A percentile compares a stretch with the other conserved stretches of the same genome.
Evolutionary conservation across 2,113 vertebrate species (phyloP).

Genomic region (Ageneiosus marmoratus): DNA sequence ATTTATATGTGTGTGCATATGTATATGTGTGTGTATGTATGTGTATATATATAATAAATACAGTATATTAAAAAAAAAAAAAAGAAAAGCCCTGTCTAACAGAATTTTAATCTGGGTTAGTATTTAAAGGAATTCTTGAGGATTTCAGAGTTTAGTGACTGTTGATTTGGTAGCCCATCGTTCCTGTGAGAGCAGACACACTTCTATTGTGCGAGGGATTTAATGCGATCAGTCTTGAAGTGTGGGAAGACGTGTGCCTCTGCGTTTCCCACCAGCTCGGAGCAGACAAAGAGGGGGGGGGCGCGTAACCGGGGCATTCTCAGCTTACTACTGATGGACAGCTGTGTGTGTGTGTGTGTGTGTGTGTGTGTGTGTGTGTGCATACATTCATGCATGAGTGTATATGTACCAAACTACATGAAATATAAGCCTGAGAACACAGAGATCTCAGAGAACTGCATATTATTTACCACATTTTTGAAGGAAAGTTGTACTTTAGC

Average conservation of each 20-base stretch:
- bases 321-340: constrained; percentile 51
- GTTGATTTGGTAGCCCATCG: background rate
- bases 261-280: constrained; percentile 66
- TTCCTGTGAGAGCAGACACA: constrained; percentile 47
- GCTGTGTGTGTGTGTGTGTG: constrained; percentile 40
- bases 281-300: constrained; percentile 58
- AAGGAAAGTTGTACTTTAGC: background rate
- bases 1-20: too few relatives aligned
- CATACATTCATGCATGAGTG: background rate
- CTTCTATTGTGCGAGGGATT: constrained; percentile 47
- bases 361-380: background rate
- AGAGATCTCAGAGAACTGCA: background rate
- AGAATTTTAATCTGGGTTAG: background rate
- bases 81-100: too few relatives aligned
- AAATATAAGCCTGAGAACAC: constrained; percentile 30
- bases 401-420: background rate
- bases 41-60: background rate
- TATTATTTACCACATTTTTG: background rate
- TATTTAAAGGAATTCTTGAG: background rate
- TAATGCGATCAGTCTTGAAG: constrained; percentile 58
- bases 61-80: too few relatives aligned
- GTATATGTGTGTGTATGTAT: too few relatives aligned
- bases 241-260: constrained; percentile 75
- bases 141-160: constrained; percentile 8
- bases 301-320: constrained; percentile 61